Evolutionary conservation across 2,113 vertebrate genomes (phyloP), one percentile per base, ranked within the genome.

Genomic region (Entelurus aequoreus): DNA sequence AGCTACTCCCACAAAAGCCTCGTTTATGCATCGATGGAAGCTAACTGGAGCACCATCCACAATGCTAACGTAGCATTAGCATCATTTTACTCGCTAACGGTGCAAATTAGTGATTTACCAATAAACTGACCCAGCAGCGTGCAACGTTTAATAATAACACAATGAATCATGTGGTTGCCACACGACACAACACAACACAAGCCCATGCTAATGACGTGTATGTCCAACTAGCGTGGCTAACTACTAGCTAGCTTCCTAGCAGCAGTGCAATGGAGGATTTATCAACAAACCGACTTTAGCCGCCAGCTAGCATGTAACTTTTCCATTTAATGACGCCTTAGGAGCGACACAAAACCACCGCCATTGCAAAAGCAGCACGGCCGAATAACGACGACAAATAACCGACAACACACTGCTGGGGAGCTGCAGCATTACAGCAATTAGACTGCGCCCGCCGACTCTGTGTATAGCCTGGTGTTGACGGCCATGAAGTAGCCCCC

Each of bases 281-380:
- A 84, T 78, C 80, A 87, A 81, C 79, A 87, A 69, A 68, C 74
- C 70, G 53, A 76, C 67, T 79, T 69, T 74, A 35, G 15, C 62
- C 56, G 69, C 64, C 61, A 76, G 55, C 66, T 49, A 52, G 64
- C 36, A 15, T 4, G 14, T 15, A 19, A 6, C 1, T 5, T 35
- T 37, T 21, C 42, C 1, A 6, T 7, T n/a, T 4, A 13, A 36
- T 8, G 2, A 19, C 36, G 36, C 10, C 1, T 48, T 28, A 5
- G 5, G n/a, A 12, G 44, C 19, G n/a, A 19, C 4, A n/a, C 35
- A 10, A 21, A 62, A 16, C 56, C 15, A 51, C n/a, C 9, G 3
- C 8, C 10, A 12, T 46, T 12, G 42, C 55, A 21, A 28, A 21
- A 19, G 55, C 7, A 44, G 12, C n/a, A 42, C 5, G 5, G 4